These are phyloP conservation scores for Torymus tubicola DNA, from an alignment of 2,888 invertebrate genomes.

Conservation along the genomic window DNA sequence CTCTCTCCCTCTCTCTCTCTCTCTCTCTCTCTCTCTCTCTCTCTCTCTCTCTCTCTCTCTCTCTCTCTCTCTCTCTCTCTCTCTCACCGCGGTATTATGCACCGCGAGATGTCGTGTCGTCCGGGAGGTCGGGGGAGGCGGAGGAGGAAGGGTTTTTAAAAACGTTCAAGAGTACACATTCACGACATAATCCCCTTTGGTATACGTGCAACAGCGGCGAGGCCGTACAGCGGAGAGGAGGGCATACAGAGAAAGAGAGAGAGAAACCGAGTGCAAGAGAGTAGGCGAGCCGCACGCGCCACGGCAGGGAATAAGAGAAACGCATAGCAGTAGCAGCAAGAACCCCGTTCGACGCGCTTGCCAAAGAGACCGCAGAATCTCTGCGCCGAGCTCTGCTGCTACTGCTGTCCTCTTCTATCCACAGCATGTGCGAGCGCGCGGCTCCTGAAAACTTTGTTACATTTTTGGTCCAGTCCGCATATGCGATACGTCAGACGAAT, in stretches of 20 bases:
- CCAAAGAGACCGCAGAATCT: slow-evolving; percentile 75
- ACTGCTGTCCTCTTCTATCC: slow-evolving; percentile 48
- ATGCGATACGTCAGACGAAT: slow-evolving; percentile 64
- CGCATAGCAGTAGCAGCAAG: slow-evolving; percentile 59
- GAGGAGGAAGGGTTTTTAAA: slow-evolving; percentile 52
- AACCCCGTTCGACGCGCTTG: slow-evolving; percentile 64
- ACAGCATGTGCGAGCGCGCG: slow-evolving; percentile 23
- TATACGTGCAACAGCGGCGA: slow-evolving; percentile 21
- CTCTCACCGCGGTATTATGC: slow-evolving; percentile 8
- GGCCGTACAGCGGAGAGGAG: not conserved
- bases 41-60: no score
- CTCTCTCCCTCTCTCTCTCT: no score
- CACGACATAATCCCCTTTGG: slow-evolving; percentile 64
- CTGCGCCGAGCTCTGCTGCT: slow-evolving; percentile 63
- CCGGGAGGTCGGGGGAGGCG: not conserved
- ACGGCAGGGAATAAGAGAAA: slow-evolving; percentile 59
- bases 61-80: no score
- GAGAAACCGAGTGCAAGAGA: slow-evolving; percentile 33
- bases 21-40: no score
- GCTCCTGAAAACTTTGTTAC: slow-evolving; percentile 72
- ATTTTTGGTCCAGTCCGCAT: slow-evolving; percentile 71
- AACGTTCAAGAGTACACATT: slow-evolving; percentile 62
- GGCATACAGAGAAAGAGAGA: slow-evolving; percentile 14
- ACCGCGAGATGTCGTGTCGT: not conserved
- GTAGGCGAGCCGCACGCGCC: slow-evolving; percentile 39